Evolutionary conservation across 2,113 vertebrate species (phyloP).

Genomic region (Spermophilus dauricus): DNA sequence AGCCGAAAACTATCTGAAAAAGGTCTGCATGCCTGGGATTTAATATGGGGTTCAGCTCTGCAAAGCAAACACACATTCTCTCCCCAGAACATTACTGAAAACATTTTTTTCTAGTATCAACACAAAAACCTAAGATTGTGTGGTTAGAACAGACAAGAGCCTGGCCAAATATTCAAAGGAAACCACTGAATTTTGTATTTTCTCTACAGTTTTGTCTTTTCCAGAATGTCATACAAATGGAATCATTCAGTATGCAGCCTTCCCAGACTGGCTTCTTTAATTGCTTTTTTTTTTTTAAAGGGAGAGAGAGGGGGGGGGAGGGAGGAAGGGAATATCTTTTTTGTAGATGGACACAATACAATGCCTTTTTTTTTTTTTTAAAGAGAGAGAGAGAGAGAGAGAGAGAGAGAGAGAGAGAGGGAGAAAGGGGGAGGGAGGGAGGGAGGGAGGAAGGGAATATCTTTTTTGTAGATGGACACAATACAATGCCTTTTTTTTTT

Average conservation of each 20-base stretch:
- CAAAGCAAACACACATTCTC: not conserved
- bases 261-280: not conserved
- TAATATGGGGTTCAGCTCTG: not conserved
- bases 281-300: too few species aligned
- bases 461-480: too few species aligned
- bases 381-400: too few species aligned
- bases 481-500: too few species aligned
- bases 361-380: too few species aligned
- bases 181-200: not conserved
- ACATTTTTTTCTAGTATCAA: not conserved
- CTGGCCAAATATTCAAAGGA: not conserved
- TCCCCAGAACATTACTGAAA: slow-evolving; percentile 26
- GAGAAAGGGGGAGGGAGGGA: too few species aligned
- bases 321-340: too few species aligned
- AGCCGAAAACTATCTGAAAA: not conserved
- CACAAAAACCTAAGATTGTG: not conserved
- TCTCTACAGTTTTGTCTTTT: not conserved
- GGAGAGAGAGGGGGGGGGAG: too few species aligned
- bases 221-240: not conserved
- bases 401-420: too few species aligned
- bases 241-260: not conserved
- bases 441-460: too few species aligned
- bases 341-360: too few species aligned
- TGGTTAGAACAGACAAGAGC: not conserved
- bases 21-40: not conserved